Evolutionary conservation across 2,888 invertebrate species (phyloP).

Genomic region (Fragum sueziense): DNA sequence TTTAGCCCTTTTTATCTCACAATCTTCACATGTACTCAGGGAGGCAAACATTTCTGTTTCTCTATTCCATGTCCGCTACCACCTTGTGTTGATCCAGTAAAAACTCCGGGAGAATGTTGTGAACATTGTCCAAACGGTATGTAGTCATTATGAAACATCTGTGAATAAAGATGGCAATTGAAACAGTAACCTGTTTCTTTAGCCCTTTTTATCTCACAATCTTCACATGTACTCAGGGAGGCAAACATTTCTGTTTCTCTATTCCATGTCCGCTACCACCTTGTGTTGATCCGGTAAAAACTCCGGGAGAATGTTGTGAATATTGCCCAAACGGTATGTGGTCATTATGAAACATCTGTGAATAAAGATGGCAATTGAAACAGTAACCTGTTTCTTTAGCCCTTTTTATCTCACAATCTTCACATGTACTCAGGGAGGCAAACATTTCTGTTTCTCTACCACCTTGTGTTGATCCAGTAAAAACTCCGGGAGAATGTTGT

Average conservation of each 20-base stretch:
- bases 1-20: no score
- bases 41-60: slow-evolving; percentile 29
- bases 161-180: no score
- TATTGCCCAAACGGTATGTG: slow-evolving; percentile 54
- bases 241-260: slow-evolving; percentile 32
- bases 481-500: slow-evolving; percentile 42
- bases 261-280: slow-evolving; percentile 44
- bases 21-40: slow-evolving; percentile 43
- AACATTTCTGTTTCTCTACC: slow-evolving; percentile 33
- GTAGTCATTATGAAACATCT: no score
- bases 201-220: no score
- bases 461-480: slow-evolving; percentile 39
- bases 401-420: slow-evolving; percentile 20
- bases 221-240: slow-evolving; percentile 43
- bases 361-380: no score
- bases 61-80: slow-evolving; percentile 45
- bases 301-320: slow-evolving; percentile 42
- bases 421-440: slow-evolving; percentile 39
- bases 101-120: slow-evolving; percentile 42
- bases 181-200: neutral
- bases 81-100: slow-evolving; percentile 39
- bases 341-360: no score
- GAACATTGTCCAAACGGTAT: slow-evolving; percentile 47
- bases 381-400: no score
- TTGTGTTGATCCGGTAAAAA: slow-evolving; percentile 35